phyloP scores from a whole-genome alignment of 2,797 vertebrate species.

The Hybognathus amarus region DNA sequence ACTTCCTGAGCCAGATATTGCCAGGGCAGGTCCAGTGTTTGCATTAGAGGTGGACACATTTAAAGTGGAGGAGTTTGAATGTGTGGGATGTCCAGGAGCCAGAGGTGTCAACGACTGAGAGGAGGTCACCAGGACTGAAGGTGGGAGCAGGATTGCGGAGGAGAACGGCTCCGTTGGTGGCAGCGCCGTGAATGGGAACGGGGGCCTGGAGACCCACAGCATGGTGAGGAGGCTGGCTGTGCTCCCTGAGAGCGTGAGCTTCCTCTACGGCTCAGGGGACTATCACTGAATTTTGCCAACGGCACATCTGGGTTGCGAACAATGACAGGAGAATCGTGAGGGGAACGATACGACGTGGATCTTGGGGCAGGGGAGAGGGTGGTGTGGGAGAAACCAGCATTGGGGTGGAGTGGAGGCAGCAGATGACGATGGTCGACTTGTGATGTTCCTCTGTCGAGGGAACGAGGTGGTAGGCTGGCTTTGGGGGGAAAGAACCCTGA shows the following conservation, averaged over 20 bases:
- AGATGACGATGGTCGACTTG: slow-evolving; percentile 81
- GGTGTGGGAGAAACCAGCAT: slow-evolving; percentile 88
- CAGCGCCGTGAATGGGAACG: slow-evolving; percentile 84
- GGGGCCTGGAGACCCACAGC: slow-evolving; percentile 78
- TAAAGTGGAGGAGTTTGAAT: slow-evolving; percentile 66
- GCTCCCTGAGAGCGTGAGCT: slow-evolving; percentile 75
- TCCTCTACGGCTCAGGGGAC: slow-evolving; percentile 72
- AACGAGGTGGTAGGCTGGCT: slow-evolving; percentile 82
- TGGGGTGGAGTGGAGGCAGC: slow-evolving; percentile 86
- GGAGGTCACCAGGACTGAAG: slow-evolving; percentile 79
- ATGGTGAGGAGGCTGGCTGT: slow-evolving; percentile 71
- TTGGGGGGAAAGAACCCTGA: slow-evolving; percentile 84
- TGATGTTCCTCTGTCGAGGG: slow-evolving; percentile 75
- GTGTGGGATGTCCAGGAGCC: slow-evolving; percentile 67
- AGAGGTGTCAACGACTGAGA: slow-evolving; percentile 74
- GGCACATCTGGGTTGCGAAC: slow-evolving; percentile 93
- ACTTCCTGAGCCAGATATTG: slow-evolving; percentile 73
- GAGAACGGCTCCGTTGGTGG: slow-evolving; percentile 79
- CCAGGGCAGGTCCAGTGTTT: slow-evolving; percentile 62
- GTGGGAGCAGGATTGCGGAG: slow-evolving; percentile 78
- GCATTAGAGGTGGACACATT: slow-evolving; percentile 63
- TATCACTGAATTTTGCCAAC: slow-evolving; percentile 76
- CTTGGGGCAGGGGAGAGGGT: slow-evolving; percentile 85
- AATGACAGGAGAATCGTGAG: slow-evolving; percentile 91
- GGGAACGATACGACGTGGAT: slow-evolving; percentile 86